Base-by-base conservation (phyloP, 2,797 vertebrate species). In the Darevskia nairensis region DNA sequence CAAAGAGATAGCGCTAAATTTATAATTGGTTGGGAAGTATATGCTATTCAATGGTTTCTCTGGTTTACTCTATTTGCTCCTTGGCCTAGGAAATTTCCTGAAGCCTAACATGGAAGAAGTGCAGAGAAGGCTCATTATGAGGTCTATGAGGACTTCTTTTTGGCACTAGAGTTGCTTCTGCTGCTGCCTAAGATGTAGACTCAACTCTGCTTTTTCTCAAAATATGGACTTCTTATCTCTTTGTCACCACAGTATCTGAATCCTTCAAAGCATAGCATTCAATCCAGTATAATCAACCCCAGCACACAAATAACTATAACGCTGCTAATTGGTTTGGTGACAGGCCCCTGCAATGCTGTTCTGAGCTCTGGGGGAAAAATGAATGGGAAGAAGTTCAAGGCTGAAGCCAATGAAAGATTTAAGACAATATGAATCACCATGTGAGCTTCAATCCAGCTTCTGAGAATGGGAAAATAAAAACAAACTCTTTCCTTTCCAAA, bases 271-370 rank as follows among this genome's bases (percentile, higher is more conserved):
- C 55, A 93, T 76, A 72, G 32, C 46, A 91, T 72, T 3, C 9
- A 85, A 86, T 86, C 89, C 87, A 88, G 82, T 1, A 2, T 74
- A 86, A 90, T 84, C 88, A 89, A 39, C 15, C 89, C 61, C 92
- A 0, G 0, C 0, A 0, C 80, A 85, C 35, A 85, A 88, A 78
- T n/a, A 83, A 77, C 46, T 87, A 88, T 89, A 79, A 86, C 86
- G 85, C 82, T 80, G n/a, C 55, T 75, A 77, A 55, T 5, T 90
- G 90, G 6, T 80, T 92, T 89, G 81, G 89, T 95, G 89, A 77
- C 77, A 77, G 39, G 86, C 77, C 50, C 88, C 2, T 19, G 71
- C 55, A 61, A 66, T 77, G 91, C 88, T 88, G 6, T 80, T 79
- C 61, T 77, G 44, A 69, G n/a, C 25, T 69, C 78, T 84, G 81